Evolutionary conservation across 2,888 invertebrate genomes (phyloP), one percentile per base, ranked within the genome.

Genomic region (Drosophila fungiperda): DNA sequence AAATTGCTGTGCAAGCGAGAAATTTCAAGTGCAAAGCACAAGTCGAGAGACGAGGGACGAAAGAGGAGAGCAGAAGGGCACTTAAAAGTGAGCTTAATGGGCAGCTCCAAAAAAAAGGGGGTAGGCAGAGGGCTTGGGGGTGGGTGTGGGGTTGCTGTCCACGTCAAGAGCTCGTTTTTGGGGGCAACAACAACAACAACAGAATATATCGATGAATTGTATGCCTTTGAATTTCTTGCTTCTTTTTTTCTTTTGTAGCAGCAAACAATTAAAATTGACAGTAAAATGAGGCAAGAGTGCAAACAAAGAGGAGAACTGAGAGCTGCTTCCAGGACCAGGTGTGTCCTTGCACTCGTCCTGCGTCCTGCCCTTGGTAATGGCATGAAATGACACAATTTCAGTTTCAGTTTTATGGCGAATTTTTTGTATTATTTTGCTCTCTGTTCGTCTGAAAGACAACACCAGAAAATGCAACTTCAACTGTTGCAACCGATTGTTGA

Each of bases 311-410:
- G n/a, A 12, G 12, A 55, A 58, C 15, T n/a, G 40, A 33, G 55
- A 78, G 67, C 80, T 73, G 53, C 69, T 81, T 70, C 63, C 63
- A 76, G 35, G 42, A n/a, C 77, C 79, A 79, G 79, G 74, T 78
- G 90, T 79, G 67, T 70, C 36, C 61, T 63, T 42, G 68, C 59
- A 40, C 62, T 55, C 48, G 68, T n/a, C 65, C 54, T 38, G 36
- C 62, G 57, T n/a, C 17, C 32, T 32, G 57, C 20, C 68, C 66
- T 67, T 71, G 73, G 53, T 36, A 58, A 36, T 83, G 85, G 84
- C 92, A 91, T 90, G 83, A 92, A 91, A 87, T 92, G 92, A 91
- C 92, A 91, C 92, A 91, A 91, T 90, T 91, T 90, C 82, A 87
- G 78, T 85, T 90, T 84, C 85, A 78, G 50, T 90, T 87, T 82